Evolutionary conservation across 2,888 invertebrate species (phyloP), one percentile per base, ranked within the genome.

Genomic region (Erebia epiphron): DNA sequence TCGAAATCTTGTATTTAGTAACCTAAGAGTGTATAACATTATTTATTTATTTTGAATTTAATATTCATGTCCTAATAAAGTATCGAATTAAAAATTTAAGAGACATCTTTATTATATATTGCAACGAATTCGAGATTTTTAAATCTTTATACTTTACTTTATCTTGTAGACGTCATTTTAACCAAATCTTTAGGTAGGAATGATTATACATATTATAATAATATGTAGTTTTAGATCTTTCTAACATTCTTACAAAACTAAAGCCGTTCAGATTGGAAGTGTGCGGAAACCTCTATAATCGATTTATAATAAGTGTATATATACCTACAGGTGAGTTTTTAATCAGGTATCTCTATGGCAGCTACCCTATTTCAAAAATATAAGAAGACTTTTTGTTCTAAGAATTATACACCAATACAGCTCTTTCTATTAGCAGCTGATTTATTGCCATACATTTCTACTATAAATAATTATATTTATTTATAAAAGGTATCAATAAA

Each of bases 301-400:
- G 14, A 57, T 14, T 35, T 10, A 56, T 58, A 58, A 58, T 58
- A 58, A 54, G 54, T n/a, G 14, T n/a, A 58, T 57, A 57, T 57
- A 57, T 35, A n/a, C n/a, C n/a, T n/a, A 35, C 8, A 57, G 26
- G 14, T 8, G 57, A 58, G 26, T 58, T 57, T 35, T 14, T 26
- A 13, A 26, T 14, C 57, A 57, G 26, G 13, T 35, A 57, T 57
- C 21, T 26, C 26, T 57, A 14, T 26, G 26, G 16, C 16, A 52
- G 57, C 57, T 26, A 35, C 14, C 26, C 26, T 7, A 16, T 5
- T 8, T 13, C 26, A 21, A 13, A 56, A 21, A 21, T 5, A 21
- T 26, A 35, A 13, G 21, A 56, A 5, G 13, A 21, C 5, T 21
- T 21, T 56, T 10, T 0, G 18, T 56, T 21, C 18, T 56, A 11